Conservation (phyloP, 2,113 vertebrate species). For the Asarcornis scutulata region DNA sequence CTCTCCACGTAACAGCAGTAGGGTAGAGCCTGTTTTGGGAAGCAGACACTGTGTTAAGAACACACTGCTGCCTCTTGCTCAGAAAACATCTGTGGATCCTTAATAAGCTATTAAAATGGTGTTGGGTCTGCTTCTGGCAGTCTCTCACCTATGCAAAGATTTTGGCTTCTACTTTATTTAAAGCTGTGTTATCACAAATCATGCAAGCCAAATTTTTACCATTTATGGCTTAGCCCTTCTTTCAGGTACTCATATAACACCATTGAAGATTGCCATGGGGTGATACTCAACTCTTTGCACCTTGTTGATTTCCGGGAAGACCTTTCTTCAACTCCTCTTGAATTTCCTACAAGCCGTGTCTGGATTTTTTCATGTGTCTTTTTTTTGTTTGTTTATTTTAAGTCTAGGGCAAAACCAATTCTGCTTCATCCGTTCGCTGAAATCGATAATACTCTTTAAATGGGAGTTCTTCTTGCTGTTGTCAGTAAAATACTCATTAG, state of each 20-base stretch:
- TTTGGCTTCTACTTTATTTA: not conserved
- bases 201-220: not conserved
- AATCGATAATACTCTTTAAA: not conserved
- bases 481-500: not conserved
- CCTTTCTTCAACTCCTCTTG: not conserved
- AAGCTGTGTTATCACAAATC: not conserved
- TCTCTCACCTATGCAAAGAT: not conserved
- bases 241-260: not conserved
- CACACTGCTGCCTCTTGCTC: not conserved
- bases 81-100: not conserved
- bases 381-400: not conserved
- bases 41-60: not conserved
- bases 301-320: not conserved
- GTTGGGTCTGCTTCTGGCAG: not conserved
- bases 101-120: not conserved
- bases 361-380: not conserved
- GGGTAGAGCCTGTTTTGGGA: not conserved
- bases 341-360: not conserved
- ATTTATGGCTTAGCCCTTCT: not conserved
- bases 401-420: not conserved
- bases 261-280: not conserved
- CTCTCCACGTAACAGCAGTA: not conserved
- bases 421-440: not conserved
- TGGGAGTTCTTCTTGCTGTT: not conserved
- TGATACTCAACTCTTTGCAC: not conserved